Percentiles rank a stretch among this genome's conserved stretches.
phyloP scores from a whole-genome alignment of 2,888 invertebrate species.

The Callyntrura guangdongensis region DNA sequence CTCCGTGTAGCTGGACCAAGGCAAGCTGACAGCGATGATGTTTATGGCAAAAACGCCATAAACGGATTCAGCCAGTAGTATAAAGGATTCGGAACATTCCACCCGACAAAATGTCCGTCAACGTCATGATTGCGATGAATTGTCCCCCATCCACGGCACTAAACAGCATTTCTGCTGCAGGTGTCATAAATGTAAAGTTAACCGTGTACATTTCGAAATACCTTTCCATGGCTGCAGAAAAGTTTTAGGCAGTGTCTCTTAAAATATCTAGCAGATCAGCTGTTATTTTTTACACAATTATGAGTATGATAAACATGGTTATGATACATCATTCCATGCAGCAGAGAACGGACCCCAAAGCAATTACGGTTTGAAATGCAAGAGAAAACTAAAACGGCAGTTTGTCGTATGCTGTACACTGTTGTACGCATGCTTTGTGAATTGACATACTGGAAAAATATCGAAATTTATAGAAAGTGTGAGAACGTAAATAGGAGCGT shows the following conservation, averaged over 20 bases:
- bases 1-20: background rate
- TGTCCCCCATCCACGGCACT: background rate
- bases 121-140: background rate
- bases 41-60: background rate
- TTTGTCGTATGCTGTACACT: background rate
- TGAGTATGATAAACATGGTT: background rate
- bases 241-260: background rate
- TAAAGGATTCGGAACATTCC: background rate
- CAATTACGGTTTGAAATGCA: background rate
- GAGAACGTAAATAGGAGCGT: too few species aligned
- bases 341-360: background rate
- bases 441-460: too few species aligned
- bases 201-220: background rate
- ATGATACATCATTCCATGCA: background rate
- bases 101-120: background rate
- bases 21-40: background rate
- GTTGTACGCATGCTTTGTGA: too few species aligned
- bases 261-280: background rate
- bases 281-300: background rate
- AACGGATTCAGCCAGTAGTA: slow-evolving; percentile 10
- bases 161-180: background rate
- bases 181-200: background rate
- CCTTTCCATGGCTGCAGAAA: background rate
- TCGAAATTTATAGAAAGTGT: too few species aligned
- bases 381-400: background rate